These are phyloP conservation scores for Emydocephalus ijimae DNA, from an alignment of 2,113 vertebrate genomes.

Conservation along the genomic window DNA sequence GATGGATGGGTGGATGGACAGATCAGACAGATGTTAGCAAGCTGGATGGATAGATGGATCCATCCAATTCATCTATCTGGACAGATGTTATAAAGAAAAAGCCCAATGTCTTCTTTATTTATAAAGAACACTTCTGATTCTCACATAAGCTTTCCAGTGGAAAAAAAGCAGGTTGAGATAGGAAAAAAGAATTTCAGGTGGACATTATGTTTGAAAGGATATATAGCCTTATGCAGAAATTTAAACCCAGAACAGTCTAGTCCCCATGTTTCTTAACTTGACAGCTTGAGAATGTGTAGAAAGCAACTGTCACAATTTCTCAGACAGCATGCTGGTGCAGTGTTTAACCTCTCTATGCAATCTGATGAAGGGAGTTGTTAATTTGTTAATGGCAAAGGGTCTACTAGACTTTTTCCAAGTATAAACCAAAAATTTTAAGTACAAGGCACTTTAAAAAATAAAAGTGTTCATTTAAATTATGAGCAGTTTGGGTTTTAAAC, in stretches of 20 bases:
- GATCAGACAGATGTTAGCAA: too few relatives aligned
- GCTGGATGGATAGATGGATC: background rate
- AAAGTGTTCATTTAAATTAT: background rate
- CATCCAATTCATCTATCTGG: background rate
- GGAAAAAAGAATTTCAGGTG: background rate
- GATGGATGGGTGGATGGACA: too few relatives aligned
- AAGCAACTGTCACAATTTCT: too few relatives aligned
- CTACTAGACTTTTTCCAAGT: background rate
- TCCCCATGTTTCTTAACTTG: background rate
- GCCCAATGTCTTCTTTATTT: background rate
- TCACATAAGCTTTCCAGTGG: background rate
- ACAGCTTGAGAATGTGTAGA: background rate
- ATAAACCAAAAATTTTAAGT: background rate
- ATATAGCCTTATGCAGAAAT: background rate
- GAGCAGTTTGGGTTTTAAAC: background rate
- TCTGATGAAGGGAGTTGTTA: background rate
- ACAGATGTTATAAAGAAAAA: background rate
- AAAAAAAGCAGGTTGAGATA: background rate
- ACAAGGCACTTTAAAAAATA: background rate
- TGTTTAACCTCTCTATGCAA: background rate
- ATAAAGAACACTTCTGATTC: background rate
- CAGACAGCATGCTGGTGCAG: background rate
- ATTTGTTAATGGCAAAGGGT: background rate
- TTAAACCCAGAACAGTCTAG: background rate
- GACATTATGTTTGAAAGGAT: background rate